These are phyloP conservation scores for Chalcosyrphus nemorum DNA, from an alignment of 2,888 invertebrate species.

Conservation along the genomic window DNA sequence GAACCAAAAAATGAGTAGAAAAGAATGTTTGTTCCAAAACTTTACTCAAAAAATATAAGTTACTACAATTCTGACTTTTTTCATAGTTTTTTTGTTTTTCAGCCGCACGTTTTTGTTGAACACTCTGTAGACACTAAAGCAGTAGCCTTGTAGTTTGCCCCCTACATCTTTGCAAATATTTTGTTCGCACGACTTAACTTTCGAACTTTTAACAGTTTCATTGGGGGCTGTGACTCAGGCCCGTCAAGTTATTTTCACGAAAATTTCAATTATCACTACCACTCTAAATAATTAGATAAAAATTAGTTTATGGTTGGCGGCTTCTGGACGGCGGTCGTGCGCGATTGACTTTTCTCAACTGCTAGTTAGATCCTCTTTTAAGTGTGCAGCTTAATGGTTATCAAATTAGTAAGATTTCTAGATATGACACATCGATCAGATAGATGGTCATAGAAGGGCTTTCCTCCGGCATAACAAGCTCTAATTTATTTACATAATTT, in stretches of 20 bases:
- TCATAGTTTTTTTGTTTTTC: too few species aligned
- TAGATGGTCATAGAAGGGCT: neutral
- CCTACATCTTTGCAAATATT: neutral
- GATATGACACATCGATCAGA: neutral
- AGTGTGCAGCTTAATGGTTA: neutral
- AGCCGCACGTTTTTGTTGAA: too few species aligned
- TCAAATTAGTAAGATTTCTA: conserved; percentile 22
- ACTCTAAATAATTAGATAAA: conserved; percentile 22
- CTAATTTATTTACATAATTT: conserved; percentile 30
- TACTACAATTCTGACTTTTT: too few species aligned
- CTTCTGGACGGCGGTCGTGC: neutral
- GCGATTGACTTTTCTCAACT: conserved; percentile 12
- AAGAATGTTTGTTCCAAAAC: too few species aligned
- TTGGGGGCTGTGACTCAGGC: neutral
- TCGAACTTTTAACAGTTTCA: neutral
- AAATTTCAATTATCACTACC: conserved; percentile 10
- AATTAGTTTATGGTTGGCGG: neutral
- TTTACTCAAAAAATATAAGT: too few species aligned
- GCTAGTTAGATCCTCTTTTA: neutral
- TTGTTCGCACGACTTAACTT: neutral
- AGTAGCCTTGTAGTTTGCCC: too few species aligned
- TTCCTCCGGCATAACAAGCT: conserved; percentile 8
- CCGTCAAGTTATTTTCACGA: neutral
- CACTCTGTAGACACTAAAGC: too few species aligned
- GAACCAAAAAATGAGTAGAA: too few species aligned